Base-by-base conservation (phyloP, 2,888 invertebrate genomes). In the Drosophila nr. perissopoda region DNA sequence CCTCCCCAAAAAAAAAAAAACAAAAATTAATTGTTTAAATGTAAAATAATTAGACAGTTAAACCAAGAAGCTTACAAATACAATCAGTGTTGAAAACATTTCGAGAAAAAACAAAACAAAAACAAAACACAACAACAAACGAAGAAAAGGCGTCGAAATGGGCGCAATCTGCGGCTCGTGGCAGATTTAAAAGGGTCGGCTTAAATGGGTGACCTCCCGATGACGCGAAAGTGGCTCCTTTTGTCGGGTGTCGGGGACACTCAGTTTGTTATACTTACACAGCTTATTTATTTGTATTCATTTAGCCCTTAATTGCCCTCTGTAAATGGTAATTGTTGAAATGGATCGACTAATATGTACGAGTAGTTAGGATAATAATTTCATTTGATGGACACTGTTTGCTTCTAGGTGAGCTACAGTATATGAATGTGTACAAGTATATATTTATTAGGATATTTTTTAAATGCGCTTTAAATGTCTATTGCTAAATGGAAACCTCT, bases 61-160 rank as follows among this genome's bases (percentile, higher is more conserved):
- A 92, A 88, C 92, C 91, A 91, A 91, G 92, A 92, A 91, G 91
- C 91, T 91, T 91, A 91, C 83, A 83, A 90, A 91, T 90, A 91
- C 92, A 91, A 91, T 91, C 92, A 91, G 83, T 91, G 91, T 91
- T 91, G 73, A 89, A 89, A 91, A 91, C 89, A 89, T 89, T 87
- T 83, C 73, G 79, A 81, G 77, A 78, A 86, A 45, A 60, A 67
- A 76, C 53, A 58, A 58, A 40, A 59, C 53, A 34, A 66, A 68
- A 69, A 51, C 13, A 31, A 64, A 71, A 72, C n/a, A 49, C 70
- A 67, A 67, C 29, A 40, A 59, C 40, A 63, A 56, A 56, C 29
- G 38, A 56, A 64, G 49, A 62, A 54, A 68, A 73, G 64, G 81
- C 70, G 70, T 58, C 63, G 61, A 64, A 81, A 77, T 70, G 76